Percentiles rank a stretch among this genome's conserved stretches.
Conservation (phyloP, 2,113 vertebrate genomes). For the Takifugu flavidus region DNA sequence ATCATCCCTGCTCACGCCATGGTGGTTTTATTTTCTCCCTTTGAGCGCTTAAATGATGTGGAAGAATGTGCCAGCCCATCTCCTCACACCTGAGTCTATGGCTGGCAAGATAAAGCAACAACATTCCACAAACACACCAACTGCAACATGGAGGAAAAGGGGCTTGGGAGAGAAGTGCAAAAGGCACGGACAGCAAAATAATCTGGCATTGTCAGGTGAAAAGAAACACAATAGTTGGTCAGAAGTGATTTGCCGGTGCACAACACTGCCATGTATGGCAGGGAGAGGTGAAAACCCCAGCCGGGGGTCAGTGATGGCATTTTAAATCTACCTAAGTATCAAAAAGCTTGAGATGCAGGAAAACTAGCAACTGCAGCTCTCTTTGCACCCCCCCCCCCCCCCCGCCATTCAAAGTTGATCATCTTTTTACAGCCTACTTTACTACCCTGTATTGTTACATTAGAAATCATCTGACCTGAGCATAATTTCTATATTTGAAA, state of each 20-base stretch:
- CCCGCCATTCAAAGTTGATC: too few relatives aligned
- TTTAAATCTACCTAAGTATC: conserved; percentile 12
- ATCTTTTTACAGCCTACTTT: too few relatives aligned
- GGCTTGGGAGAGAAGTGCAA: neutral
- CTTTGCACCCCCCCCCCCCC: too few relatives aligned
- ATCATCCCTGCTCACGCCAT: too few relatives aligned
- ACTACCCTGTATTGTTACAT: neutral
- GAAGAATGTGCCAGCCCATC: conserved; percentile 41
- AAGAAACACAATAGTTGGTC: neutral
- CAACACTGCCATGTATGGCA: conserved; percentile 2
- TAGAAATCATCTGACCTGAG: neutral
- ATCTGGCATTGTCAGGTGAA: neutral
- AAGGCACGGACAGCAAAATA: neutral
- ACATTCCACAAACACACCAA: conserved; percentile 41
- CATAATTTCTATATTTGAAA: too few relatives aligned
- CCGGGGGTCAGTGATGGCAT: conserved; percentile 3
- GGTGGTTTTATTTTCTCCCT: neutral
- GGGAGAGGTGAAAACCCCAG: conserved; percentile 13
- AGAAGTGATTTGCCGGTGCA: neutral
- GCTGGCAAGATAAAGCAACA: conserved; percentile 36
- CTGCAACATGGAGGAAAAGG: conserved; percentile 6
- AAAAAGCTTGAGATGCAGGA: too few relatives aligned
- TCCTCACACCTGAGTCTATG: conserved; percentile 47
- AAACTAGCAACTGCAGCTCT: too few relatives aligned
- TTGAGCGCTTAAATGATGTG: conserved; percentile 15